These are phyloP conservation scores for Silurus meridionalis DNA, from an alignment of 2,113 vertebrate species.

Conservation along the genomic window DNA sequence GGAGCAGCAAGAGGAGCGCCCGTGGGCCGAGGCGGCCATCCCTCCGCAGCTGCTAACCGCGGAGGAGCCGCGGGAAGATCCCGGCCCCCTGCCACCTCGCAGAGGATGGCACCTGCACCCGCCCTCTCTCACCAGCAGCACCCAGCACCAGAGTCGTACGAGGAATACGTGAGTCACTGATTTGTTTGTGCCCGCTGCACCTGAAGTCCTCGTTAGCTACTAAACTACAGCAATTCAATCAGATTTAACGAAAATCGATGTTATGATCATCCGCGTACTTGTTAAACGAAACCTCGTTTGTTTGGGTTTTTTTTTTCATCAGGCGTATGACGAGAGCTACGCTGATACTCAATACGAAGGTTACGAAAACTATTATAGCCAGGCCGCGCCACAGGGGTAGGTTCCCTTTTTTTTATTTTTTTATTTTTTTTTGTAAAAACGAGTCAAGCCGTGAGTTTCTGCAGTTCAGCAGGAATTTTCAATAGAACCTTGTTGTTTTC, in stretches of 20 bases:
- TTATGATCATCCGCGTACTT: too few relatives aligned
- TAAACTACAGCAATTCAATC: background rate
- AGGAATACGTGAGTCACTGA: conserved; percentile 85
- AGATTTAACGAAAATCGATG: background rate
- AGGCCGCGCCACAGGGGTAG: conserved; percentile 88
- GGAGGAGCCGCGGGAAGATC: conserved; percentile 82
- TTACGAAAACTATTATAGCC: conserved; percentile 91
- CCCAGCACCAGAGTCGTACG: conserved; percentile 77
- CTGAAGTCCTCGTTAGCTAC: background rate
- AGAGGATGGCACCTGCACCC: conserved; percentile 84
- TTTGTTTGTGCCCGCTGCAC: background rate
- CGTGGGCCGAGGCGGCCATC: conserved; percentile 79
- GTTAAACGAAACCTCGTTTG: background rate
- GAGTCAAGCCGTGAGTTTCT: too few relatives aligned
- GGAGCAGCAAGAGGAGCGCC: conserved; percentile 80
- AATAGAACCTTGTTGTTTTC: background rate
- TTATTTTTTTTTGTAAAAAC: background rate
- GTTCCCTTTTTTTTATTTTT: conserved; percentile 50
- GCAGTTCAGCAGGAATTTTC: background rate
- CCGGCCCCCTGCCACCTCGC: conserved; percentile 77
- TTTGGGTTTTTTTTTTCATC: conserved; percentile 50
- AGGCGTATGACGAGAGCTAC: conserved; percentile 91
- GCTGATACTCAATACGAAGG: conserved; percentile 87
- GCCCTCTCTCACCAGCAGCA: conserved; percentile 70
- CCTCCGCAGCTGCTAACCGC: conserved; percentile 74